These are phyloP conservation scores for Agrotis clavis DNA, from an alignment of 2,888 invertebrate species.

Conservation along the genomic window DNA sequence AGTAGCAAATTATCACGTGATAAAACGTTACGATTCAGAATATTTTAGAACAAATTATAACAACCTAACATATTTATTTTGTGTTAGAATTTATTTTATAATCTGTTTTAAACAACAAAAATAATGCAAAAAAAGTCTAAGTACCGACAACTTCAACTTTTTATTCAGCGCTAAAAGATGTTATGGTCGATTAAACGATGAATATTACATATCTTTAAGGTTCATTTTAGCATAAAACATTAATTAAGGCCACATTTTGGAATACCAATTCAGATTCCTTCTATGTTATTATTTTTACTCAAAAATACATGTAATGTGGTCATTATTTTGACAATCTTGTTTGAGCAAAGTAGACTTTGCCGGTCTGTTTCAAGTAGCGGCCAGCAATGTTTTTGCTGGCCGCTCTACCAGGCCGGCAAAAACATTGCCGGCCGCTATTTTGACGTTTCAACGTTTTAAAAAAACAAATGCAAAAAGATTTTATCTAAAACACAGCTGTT, in stretches of 20 bases:
- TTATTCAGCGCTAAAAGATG: conserved; percentile 51
- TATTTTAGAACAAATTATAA: conserved; percentile 38
- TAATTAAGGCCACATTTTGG: conserved; percentile 40
- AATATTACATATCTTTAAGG: conserved; percentile 51
- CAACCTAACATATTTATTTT: conserved; percentile 29
- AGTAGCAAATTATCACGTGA: conserved; percentile 40
- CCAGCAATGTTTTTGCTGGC: no score
- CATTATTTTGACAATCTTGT: no score
- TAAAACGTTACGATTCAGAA: conserved; percentile 28
- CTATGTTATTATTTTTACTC: conserved; percentile 29
- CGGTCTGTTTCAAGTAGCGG: no score
- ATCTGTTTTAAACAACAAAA: conserved; percentile 28
- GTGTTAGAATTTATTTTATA: conserved; percentile 40
- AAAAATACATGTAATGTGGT: no score
- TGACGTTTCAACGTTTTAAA: no score
- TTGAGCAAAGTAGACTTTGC: no score
- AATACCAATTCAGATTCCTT: conserved; percentile 26
- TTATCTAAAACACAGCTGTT: no score
- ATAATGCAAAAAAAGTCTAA: conserved; percentile 21
- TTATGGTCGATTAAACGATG: conserved; percentile 52
- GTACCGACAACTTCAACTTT: conserved; percentile 47
- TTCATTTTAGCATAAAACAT: conserved; percentile 47
- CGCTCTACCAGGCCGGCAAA: no score
- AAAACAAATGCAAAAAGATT: no score
- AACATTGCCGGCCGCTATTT: no score